These are phyloP conservation scores for Encarsia formosa DNA, from an alignment of 2,888 invertebrate genomes.

Conservation along the genomic window DNA sequence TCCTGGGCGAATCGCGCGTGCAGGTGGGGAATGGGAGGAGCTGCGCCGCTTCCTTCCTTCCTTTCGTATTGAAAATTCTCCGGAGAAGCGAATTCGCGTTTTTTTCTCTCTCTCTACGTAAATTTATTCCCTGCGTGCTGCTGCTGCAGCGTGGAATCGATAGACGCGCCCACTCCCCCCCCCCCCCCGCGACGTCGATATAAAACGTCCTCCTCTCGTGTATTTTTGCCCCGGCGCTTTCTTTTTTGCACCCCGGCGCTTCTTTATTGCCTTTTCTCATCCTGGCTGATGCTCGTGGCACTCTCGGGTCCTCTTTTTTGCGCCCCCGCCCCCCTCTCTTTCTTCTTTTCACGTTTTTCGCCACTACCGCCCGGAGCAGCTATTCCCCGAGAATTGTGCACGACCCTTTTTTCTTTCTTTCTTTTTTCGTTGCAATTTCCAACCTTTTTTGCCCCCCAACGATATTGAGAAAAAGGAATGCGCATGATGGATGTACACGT, in stretches of 20 bases:
- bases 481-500: constrained; percentile 7
- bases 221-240: constrained; percentile 26
- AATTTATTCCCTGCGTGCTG: no score
- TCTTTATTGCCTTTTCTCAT: constrained; percentile 32
- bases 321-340: constrained; percentile 1
- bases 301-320: background rate
- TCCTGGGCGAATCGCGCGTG: constrained; percentile 18
- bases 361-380: background rate
- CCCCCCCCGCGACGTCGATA: constrained; percentile 23
- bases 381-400: background rate
- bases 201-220: constrained; percentile 25
- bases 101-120: no score
- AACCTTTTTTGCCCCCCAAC: constrained; percentile 1
- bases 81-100: no score
- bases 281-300: constrained; percentile 37
- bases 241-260: constrained; percentile 28
- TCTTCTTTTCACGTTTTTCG: constrained; percentile 3
- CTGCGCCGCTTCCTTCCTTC: background rate
- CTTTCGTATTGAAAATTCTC: constrained; percentile 27
- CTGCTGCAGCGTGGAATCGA: no score
- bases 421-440: constrained; percentile 16
- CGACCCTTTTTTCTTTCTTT: background rate
- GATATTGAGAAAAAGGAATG: constrained; percentile 6
- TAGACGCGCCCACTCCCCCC: no score
- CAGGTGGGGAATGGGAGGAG: background rate